phyloP scores from a whole-genome alignment of 2,888 invertebrate species.

The Lydus trimaculatus region DNA sequence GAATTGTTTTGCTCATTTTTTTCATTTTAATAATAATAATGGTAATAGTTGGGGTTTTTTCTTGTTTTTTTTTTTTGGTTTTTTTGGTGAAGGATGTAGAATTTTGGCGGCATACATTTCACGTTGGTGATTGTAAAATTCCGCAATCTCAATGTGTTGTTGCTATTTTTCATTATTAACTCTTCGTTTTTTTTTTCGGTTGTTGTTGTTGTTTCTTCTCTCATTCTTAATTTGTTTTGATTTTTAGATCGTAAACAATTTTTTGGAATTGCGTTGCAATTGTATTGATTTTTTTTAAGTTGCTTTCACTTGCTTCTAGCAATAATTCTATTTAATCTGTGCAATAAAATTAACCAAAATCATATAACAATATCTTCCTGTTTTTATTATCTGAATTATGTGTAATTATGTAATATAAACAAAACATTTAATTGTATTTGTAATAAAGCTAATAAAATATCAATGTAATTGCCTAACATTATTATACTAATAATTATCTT shows the following conservation, averaged over 20 bases:
- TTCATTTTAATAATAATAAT: neutral
- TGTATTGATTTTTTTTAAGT: neutral
- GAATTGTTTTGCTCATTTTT: neutral
- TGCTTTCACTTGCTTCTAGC: neutral
- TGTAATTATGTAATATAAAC: neutral
- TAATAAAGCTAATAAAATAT: neutral
- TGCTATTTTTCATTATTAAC: neutral
- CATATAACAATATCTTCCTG: neutral
- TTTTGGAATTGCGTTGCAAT: neutral
- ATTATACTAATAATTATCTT: neutral
- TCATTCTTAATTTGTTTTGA: neutral
- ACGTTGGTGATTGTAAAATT: neutral
- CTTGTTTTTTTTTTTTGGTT: too few species aligned
- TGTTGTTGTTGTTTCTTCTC: neutral
- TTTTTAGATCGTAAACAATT: neutral
- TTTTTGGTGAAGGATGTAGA: neutral
- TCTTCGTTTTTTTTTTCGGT: neutral
- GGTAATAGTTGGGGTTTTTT: neutral
- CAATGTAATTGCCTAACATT: neutral
- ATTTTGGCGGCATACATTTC: conserved; percentile 5
- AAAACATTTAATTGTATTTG: neutral
- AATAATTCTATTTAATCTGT: neutral
- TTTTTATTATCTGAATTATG: neutral
- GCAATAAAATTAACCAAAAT: neutral
- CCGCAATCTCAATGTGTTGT: neutral